Evolutionary conservation across 2,888 invertebrate genomes (phyloP), one percentile per base, ranked within the genome.

Genomic region (Lypha dubia): DNA sequence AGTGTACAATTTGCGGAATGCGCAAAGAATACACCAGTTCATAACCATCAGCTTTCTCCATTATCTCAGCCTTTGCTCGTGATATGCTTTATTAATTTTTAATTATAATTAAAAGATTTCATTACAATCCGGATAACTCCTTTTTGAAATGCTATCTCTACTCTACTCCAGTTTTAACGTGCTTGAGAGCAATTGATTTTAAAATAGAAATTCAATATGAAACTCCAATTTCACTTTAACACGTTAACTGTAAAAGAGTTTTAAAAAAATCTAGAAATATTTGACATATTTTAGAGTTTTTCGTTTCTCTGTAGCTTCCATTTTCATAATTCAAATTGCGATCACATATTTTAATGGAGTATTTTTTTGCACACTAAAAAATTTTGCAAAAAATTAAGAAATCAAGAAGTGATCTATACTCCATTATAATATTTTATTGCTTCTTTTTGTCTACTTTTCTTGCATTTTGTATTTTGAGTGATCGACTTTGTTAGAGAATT

Each of bases 331-430:
- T 79, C 73, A 41, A 79, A 84, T 81, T 68, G 51, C 62, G 70
- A 75, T 79, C 84, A 81, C 84, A 84, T 84, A 84, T 41, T 49
- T 56, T 11, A 8, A 44, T 53, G 17, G 13, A n/a, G 0, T n/a
- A n/a, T 56, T 35, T 35, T 71, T 46, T 73, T 20, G 63, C 38
- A 73, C 63, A 82, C 49, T 13, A 11, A 68, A 63, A 67, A 28
- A 73, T 77, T n/a, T 67, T 68, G 67, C 71, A 77, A 46, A 5
- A 17, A 20, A 74, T n/a, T n/a, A 51, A 58, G n/a, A 65, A 73
- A 79, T 44, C 41, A 73, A 73, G 53, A 74, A 79, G 56, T 83
- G 58, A 81, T 81, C 84, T 79, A 77, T 76, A 81, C 73, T 73
- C 63, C 63, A 60, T 22, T 22, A 63, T 63, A 67, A 70, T 73